phyloP scores from a whole-genome alignment of 2,888 invertebrate genomes.

The Selenia dentaria region DNA sequence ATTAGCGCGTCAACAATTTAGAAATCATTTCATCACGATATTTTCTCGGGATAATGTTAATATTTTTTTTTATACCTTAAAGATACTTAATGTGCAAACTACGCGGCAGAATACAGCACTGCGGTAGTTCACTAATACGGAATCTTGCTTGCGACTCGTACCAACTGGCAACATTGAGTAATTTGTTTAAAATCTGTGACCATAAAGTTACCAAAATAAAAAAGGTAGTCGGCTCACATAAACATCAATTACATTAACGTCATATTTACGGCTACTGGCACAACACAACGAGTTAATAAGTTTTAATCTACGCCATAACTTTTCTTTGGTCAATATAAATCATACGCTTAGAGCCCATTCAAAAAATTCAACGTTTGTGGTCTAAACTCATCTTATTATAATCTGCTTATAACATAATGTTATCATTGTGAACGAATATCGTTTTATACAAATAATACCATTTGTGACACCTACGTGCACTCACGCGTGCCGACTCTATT shows the following conservation, averaged over 20 bases:
- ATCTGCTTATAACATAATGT: constrained; percentile 42
- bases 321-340: constrained; percentile 17
- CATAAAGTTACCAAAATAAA: background rate
- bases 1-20: no score
- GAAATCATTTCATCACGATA: no score
- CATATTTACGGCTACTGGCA: constrained; percentile 12
- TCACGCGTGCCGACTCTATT: constrained; percentile 32
- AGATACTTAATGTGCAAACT: no score
- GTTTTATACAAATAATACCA: constrained; percentile 45
- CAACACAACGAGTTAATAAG: constrained; percentile 20
- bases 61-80: no score
- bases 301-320: constrained; percentile 20
- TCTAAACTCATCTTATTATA: constrained; percentile 34
- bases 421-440: constrained; percentile 42
- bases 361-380: constrained; percentile 41
- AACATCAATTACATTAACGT: constrained; percentile 16
- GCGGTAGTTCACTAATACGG: no score
- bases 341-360: constrained; percentile 15
- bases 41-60: no score
- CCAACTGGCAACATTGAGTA: no score
- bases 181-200: no score
- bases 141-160: no score
- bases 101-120: no score
- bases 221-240: background rate
- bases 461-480: constrained; percentile 44